A percentile compares a stretch with the other conserved stretches of the same genome.
phyloP scores from a whole-genome alignment of 2,113 vertebrate genomes.

The Natator depressus region DNA sequence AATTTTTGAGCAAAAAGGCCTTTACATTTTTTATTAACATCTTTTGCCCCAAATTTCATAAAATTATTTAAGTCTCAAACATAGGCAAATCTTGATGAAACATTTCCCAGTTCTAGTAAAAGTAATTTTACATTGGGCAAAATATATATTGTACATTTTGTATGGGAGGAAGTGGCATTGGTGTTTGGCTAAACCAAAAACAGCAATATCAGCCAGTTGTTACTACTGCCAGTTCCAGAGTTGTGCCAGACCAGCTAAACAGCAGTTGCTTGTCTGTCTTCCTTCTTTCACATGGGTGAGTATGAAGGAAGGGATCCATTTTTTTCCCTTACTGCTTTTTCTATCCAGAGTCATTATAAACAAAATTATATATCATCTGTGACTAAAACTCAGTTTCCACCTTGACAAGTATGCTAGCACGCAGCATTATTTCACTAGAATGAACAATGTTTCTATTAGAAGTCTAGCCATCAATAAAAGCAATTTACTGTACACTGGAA shows the following conservation, averaged over 20 bases:
- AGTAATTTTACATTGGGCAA: background rate
- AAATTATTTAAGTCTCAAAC: too few relatives aligned
- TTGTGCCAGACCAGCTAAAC: background rate
- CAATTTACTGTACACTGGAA: background rate
- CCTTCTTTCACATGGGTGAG: background rate
- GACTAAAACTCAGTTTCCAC: too few relatives aligned
- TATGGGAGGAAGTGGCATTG: background rate
- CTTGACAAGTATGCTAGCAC: too few relatives aligned
- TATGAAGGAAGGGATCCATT: background rate
- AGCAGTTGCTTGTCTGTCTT: accelerated
- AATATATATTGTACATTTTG: background rate
- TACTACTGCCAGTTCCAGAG: accelerated
- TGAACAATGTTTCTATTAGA: background rate
- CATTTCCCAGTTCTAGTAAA: background rate
- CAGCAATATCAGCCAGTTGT: background rate
- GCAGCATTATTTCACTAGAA: background rate
- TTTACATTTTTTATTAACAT: too few relatives aligned
- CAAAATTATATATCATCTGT: background rate
- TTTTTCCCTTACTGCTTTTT: background rate
- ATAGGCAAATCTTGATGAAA: background rate
- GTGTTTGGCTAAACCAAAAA: background rate
- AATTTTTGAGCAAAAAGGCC: too few relatives aligned
- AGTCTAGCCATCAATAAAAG: background rate
- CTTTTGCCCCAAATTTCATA: too few relatives aligned
- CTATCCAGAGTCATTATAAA: background rate